Base-by-base conservation (phyloP, 30 jellyfish, hydroid and myxozoan genomes). In the Hydractinia echinata region DNA sequence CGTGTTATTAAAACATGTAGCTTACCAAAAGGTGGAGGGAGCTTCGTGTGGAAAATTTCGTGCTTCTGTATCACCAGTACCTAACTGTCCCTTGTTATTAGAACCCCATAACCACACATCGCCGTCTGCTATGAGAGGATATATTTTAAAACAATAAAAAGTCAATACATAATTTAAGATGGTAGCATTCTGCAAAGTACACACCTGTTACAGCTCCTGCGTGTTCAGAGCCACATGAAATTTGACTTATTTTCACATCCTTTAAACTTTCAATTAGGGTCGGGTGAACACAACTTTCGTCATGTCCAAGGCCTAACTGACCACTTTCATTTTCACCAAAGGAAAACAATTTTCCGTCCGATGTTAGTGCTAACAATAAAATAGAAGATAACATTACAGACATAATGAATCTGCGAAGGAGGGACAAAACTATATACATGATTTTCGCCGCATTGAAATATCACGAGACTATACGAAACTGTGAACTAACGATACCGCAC, bases 41-140 rank as follows among this genome's bases (percentile, higher is more conserved):
- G 92, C 90, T 52, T 82, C 82, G 55, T 44, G 53, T 14, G 98
- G 98, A 16, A 60, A 44, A 55, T 64, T 10, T 64, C 83, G 80
- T 13, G 88, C 85, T 60, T 66, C 79, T 4, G 61, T 68, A 18
- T 87, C 95, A 20, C 91, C 89, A 66, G 89, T 72, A 1, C 95
- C 95, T 10, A 92, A 67, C 80, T 92, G 98, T 4, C 98, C 98
- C 64, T 61, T 79, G 60, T 84, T 95, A 87, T 92, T 92, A 5
- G 94, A 72, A 0, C 98, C 98, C 98, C 98, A 92, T 86, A 83
- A 76, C 95, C 95, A 92, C 18, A 92, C 92, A 64, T 92, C 98
- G 6, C 98, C 98, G 30, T 83, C 44, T 30, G 56, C 98, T 92
- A 58, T 50, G 77, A 15, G 0, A 21, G 8, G 2, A 0, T 30